Conservation (phyloP, 1,140 invertebrate species). For the Papilio helenus region DNA sequence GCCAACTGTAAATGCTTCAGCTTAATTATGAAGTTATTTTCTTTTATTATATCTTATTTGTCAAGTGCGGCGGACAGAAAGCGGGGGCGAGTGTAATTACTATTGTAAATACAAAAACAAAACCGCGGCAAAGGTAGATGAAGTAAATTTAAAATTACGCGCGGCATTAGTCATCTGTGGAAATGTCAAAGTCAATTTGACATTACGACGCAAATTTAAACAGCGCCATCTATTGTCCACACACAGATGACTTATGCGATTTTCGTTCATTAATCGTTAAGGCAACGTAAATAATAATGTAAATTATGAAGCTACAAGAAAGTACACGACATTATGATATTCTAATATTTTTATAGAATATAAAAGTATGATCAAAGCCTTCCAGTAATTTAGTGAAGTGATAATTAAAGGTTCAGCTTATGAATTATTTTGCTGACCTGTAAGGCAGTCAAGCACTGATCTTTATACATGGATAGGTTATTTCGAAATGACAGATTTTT, state of each 20-base stretch:
- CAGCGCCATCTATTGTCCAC: constrained; percentile 52
- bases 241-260: constrained; percentile 48
- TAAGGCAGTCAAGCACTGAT: constrained; percentile 60
- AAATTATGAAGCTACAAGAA: constrained; percentile 71
- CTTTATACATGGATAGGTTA: too few relatives aligned
- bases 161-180: constrained; percentile 46
- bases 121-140: constrained; percentile 57
- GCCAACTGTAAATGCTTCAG: neutral
- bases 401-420: constrained; percentile 68
- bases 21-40: neutral
- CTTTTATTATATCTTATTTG: neutral
- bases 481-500: too few relatives aligned
- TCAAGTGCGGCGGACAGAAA: constrained; percentile 28
- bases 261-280: constrained; percentile 55
- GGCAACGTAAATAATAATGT: constrained; percentile 65
- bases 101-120: constrained; percentile 44
- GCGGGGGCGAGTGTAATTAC: constrained; percentile 64
- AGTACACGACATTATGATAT: constrained; percentile 76
- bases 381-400: constrained; percentile 81
- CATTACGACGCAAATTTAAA: neutral
- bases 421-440: constrained; percentile 74
- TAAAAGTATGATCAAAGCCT: constrained; percentile 79
- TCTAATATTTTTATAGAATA: constrained; percentile 83
- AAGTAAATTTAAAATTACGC: constrained; percentile 58
- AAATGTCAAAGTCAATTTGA: constrained; percentile 35